Evolutionary conservation across 2,113 vertebrate genomes (phyloP).

Genomic region (Bombycilla garrulus): DNA sequence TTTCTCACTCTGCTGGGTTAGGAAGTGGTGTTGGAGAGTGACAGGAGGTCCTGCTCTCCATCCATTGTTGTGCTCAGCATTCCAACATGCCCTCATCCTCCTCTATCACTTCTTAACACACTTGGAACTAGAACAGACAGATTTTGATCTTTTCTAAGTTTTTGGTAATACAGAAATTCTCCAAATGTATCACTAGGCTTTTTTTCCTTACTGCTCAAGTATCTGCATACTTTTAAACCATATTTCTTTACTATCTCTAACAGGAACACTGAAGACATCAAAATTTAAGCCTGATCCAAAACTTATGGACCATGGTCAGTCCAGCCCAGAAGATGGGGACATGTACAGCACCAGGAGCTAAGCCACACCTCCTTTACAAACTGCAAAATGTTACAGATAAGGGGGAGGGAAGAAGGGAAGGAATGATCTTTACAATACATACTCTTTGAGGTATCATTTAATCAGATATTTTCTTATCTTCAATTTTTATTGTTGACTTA

Average conservation of each 20-base stretch:
- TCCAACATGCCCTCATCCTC: background rate
- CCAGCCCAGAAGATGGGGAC: slow-evolving; percentile 85
- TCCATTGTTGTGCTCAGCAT: background rate
- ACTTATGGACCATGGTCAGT: slow-evolving; percentile 86
- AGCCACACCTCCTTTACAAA: background rate
- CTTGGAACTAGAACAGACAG: background rate
- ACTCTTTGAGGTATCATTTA: background rate
- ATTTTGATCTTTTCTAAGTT: background rate
- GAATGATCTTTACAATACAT: slow-evolving; percentile 6
- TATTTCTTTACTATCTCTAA: slow-evolving; percentile 35
- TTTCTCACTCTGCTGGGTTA: background rate
- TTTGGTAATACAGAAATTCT: background rate
- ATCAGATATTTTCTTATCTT: slow-evolving; percentile 29
- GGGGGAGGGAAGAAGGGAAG: slow-evolving; percentile 52
- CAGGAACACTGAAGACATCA: slow-evolving; percentile 62
- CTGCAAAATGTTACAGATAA: slow-evolving; percentile 1
- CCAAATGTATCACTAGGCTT: background rate
- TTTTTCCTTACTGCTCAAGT: background rate
- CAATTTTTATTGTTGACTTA: slow-evolving; percentile 10
- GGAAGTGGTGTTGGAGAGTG: background rate
- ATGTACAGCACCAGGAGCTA: slow-evolving; percentile 90
- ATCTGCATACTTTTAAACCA: background rate
- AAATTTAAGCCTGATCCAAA: slow-evolving; percentile 77
- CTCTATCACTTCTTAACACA: background rate
- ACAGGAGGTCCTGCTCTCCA: background rate